A percentile compares a stretch with the other conserved stretches of the same genome.
Conservation (phyloP, 2,113 vertebrate species). For the Nothoprocta pentlandii region DNA sequence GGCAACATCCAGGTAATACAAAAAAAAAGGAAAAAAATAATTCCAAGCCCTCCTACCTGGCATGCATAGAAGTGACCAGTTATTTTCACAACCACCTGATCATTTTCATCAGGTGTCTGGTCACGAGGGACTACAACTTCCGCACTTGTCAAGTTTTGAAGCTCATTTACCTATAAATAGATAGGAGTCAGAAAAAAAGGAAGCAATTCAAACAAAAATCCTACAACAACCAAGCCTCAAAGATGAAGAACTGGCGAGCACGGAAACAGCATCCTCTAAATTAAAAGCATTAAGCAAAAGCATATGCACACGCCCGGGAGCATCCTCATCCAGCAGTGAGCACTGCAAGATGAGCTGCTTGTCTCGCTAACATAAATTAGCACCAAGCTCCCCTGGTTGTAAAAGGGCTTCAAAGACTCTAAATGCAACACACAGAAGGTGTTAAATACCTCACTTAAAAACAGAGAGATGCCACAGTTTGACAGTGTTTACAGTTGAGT, state of each 20-base stretch:
- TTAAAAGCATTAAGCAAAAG: background rate
- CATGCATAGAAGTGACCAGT: constrained; percentile 99
- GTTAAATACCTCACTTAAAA: background rate
- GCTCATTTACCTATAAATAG: constrained; percentile 90
- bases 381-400: background rate
- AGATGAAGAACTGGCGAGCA: background rate
- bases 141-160: constrained; percentile 97
- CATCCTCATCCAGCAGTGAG: background rate
- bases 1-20: background rate
- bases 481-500: background rate
- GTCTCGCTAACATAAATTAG: constrained; percentile 37
- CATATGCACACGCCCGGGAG: background rate
- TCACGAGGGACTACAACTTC: constrained; percentile 98
- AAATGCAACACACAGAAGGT: constrained; percentile 36
- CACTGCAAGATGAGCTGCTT: background rate
- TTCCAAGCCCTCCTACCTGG: constrained; percentile 83
- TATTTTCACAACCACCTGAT: constrained; percentile 98
- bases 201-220: background rate
- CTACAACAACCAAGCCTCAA: background rate
- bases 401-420: constrained; percentile 3
- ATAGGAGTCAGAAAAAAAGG: background rate
- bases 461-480: background rate
- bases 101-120: constrained; percentile 97
- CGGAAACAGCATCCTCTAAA: background rate
- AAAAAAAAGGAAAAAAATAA: background rate